Evolutionary conservation across 2,888 invertebrate genomes (phyloP).

Genomic region (Psylliodes chrysocephalus): DNA sequence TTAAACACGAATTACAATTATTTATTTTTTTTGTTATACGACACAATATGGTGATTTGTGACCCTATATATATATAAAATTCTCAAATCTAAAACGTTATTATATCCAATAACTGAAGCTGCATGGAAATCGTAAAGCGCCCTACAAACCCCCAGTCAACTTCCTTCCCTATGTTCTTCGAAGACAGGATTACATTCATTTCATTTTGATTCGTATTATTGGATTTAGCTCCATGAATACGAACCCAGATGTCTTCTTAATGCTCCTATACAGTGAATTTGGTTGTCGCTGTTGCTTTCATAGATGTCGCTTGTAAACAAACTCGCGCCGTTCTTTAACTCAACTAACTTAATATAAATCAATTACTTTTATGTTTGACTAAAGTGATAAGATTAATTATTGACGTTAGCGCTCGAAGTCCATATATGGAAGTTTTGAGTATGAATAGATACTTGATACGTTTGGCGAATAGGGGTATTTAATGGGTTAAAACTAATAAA

Average conservation of each 20-base stretch:
- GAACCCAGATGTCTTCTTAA: constrained; percentile 47
- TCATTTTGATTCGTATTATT: constrained; percentile 49
- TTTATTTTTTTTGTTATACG: no score
- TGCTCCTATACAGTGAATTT: constrained; percentile 34
- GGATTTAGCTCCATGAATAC: constrained; percentile 48
- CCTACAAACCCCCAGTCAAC: constrained; percentile 9
- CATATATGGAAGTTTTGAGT: constrained; percentile 5
- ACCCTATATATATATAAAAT: constrained; percentile 22
- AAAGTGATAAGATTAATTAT: constrained; percentile 19
- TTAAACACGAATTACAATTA: no score
- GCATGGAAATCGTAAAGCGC: constrained; percentile 29
- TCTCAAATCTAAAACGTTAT: constrained; percentile 26
- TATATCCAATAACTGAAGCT: constrained; percentile 29
- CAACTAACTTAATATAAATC: constrained; percentile 31
- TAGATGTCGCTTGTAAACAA: constrained; percentile 29
- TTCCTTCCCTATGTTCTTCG: constrained; percentile 27
- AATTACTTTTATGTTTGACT: constrained; percentile 34
- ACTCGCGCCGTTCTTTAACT: constrained; percentile 16
- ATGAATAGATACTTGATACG: constrained; percentile 15
- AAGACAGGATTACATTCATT: constrained; percentile 46
- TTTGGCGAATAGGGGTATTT: background rate
- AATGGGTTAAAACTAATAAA: background rate
- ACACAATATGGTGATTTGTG: constrained; percentile 23
- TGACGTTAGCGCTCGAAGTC: constrained; percentile 9
- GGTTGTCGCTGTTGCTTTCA: constrained; percentile 23